Evolutionary conservation across 2,797 vertebrate genomes (phyloP).

Genomic region (Podargus strigoides): DNA sequence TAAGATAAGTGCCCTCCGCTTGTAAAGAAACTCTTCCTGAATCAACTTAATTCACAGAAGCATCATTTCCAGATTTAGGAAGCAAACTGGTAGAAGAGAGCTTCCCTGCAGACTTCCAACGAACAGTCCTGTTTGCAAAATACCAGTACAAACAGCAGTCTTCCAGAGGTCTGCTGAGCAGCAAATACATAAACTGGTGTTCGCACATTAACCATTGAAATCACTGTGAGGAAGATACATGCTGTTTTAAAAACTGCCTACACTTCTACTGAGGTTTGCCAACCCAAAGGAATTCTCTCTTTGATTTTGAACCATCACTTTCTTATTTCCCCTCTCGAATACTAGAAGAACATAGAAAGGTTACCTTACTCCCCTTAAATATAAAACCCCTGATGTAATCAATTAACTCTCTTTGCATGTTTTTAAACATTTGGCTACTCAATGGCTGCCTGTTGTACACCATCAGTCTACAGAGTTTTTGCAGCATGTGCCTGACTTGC

Average conservation of each 20-base stretch:
- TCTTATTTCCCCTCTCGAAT: background rate
- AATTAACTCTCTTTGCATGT: background rate
- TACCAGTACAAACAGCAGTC: background rate
- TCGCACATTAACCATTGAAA: background rate
- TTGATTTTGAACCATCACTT: background rate
- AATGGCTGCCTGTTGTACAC: background rate
- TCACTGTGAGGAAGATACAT: background rate
- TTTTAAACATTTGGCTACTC: background rate
- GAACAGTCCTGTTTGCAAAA: background rate
- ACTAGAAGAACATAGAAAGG: background rate
- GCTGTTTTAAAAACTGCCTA: background rate
- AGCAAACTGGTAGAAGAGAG: background rate
- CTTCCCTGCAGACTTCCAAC: background rate
- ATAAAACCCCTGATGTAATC: background rate
- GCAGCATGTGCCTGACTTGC: background rate
- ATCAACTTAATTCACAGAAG: background rate
- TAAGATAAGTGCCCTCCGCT: background rate
- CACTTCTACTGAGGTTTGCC: background rate
- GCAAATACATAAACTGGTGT: background rate
- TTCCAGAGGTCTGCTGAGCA: background rate
- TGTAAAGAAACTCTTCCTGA: background rate
- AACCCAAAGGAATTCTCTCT: background rate
- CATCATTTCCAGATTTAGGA: background rate
- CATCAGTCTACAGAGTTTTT: background rate
- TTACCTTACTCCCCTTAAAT: background rate